Percentiles rank a stretch among this genome's conserved stretches.
Evolutionary conservation across 2,113 vertebrate genomes (phyloP).

Genomic region (Columba janthina): DNA sequence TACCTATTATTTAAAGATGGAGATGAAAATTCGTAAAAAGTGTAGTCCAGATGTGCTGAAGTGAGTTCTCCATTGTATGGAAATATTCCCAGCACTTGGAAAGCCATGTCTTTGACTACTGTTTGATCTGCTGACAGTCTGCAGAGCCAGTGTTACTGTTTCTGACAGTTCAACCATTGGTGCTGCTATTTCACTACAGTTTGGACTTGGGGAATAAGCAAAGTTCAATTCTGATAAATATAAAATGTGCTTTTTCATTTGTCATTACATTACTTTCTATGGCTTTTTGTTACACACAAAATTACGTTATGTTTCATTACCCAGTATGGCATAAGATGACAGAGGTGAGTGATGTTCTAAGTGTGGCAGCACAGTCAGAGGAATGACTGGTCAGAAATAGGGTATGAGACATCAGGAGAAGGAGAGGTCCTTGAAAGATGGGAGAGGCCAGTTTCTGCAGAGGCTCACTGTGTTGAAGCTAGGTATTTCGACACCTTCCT

Average conservation of each 20-base stretch:
- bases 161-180: rapidly evolving
- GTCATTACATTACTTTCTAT: background rate
- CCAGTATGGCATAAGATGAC: background rate
- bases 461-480: background rate
- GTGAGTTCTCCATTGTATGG: background rate
- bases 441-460: background rate
- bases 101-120: background rate
- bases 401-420: background rate
- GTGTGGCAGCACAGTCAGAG: background rate
- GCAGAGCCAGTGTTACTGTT: background rate
- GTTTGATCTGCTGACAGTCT: background rate
- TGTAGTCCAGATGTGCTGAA: background rate
- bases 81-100: background rate
- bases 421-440: background rate
- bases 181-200: background rate
- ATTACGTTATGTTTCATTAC: background rate
- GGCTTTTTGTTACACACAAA: background rate
- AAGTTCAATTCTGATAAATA: background rate
- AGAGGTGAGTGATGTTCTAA: background rate
- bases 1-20: background rate
- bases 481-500: background rate
- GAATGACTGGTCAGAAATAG: background rate
- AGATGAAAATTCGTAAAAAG: background rate
- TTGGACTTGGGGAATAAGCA: background rate
- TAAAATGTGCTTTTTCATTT: background rate